Base-by-base conservation (phyloP, 2,888 invertebrate genomes). In the Cyclophora punctaria region DNA sequence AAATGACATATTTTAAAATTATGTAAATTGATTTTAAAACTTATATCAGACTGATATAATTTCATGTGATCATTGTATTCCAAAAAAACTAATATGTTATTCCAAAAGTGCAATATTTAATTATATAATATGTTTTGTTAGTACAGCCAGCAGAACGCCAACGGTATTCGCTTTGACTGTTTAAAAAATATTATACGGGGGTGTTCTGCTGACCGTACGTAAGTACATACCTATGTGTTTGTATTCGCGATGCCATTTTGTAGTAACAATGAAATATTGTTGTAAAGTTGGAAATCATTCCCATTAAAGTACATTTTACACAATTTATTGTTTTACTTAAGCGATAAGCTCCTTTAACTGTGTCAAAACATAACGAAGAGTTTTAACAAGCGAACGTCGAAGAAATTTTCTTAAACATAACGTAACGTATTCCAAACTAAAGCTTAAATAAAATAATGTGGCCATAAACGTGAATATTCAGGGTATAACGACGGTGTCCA, bases 221-320 rank as follows among this genome's bases (percentile, higher is more conserved):
- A 20, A 20, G 2, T 20, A n/a, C n/a, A n/a, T n/a, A n/a, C n/a
- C n/a, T n/a, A 20, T 20, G 20, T 50, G 35, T 34, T 52, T 44
- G 20, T 20, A 48, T 49, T 56, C 35, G 73, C 73, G 74, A 75
- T 77, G 72, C 64, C 69, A 63, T 64, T 20, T 66, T 66, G 54
- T 66, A 65, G 62, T 67, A 63, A 67, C 72, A 69, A 67, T 73
- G 68, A 59, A 59, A 68, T 66, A 63, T 78, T 78, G 76, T 82
- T 81, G 76, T 75, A 70, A 80, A 78, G 76, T 82, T 82, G 77
- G 78, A 76, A 75, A 74, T 77, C 81, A 82, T 83, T 82, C 75
- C 76, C 83, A 86, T 83, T 87, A 87, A 87, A 83, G 67, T 81
- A 82, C 83, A 83, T 84, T 86, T 84, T 84, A 80, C 82, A 84